Base-by-base conservation (phyloP, 2,888 invertebrate species). In the Coelinius sp. region DNA sequence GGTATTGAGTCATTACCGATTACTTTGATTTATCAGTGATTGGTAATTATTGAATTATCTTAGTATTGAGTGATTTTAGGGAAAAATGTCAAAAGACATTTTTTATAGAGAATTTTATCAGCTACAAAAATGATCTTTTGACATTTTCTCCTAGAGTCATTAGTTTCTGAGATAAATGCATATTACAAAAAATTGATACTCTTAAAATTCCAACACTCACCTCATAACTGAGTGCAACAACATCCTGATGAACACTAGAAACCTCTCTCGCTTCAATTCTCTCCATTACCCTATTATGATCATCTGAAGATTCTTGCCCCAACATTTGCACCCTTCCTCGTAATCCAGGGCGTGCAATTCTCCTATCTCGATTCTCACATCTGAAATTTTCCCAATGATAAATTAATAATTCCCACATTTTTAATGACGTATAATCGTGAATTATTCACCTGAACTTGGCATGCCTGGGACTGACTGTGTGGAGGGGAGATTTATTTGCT, bases 151-250 rank as follows among this genome's bases (percentile, higher is more conserved):
- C n/a, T n/a, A n/a, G n/a, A n/a, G n/a, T n/a, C n/a, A n/a, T n/a
- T n/a, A n/a, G n/a, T n/a, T n/a, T n/a, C n/a, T n/a, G n/a, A n/a
- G n/a, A n/a, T n/a, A n/a, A n/a, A n/a, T n/a, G n/a, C n/a, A n/a
- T n/a, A n/a, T n/a, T n/a, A n/a, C n/a, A n/a, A n/a, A n/a, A n/a
- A n/a, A n/a, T n/a, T n/a, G n/a, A n/a, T n/a, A n/a, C n/a, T n/a
- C n/a, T n/a, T n/a, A n/a, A 59, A 46, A 38, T 44, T 35, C 14
- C 14, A 14, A 31, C 8, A 59, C 31, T 0, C 76, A 92, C 94
- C 91, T 95, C 96, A 87, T 93, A 92, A 83, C 95, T 95, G 49
- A 96, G 90, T 24, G 94, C 93, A 0, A 95, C 95, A 20, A 96
- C 95, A 86, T 96, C 95, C 81, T 95, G 94, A 83, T 96, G 95